Conservation (phyloP, 2,888 invertebrate species). For the Horisme vitalbata region DNA sequence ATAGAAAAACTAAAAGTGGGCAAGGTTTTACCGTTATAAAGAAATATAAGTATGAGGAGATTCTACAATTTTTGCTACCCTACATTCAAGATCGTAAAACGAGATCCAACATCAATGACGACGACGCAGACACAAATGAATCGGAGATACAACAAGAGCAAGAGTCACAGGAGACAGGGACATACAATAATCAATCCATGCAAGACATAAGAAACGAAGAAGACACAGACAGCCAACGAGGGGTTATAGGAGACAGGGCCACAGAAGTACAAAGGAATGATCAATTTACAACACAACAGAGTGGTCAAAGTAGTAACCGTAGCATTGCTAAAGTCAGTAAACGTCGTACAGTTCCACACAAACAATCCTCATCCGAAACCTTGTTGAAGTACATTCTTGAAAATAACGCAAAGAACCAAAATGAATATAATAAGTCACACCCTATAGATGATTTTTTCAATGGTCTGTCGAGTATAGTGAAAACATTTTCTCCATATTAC, state of each 20-base stretch:
- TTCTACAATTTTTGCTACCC: slow-evolving; percentile 18
- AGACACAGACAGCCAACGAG: slow-evolving; percentile 15
- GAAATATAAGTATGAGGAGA: slow-evolving; percentile 21
- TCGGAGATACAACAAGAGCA: slow-evolving; percentile 12
- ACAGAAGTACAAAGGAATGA: slow-evolving; percentile 19
- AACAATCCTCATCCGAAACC: slow-evolving; percentile 6
- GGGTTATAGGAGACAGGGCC: slow-evolving; percentile 15
- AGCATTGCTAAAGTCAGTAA: slow-evolving; percentile 15
- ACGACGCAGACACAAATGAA: slow-evolving; percentile 9
- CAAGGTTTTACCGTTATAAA: slow-evolving; percentile 11
- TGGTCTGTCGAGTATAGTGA: slow-evolving; percentile 17
- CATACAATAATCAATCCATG: slow-evolving; percentile 9
- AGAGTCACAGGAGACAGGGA: slow-evolving; percentile 16
- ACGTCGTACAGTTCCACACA: slow-evolving; percentile 14
- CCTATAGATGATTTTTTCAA: slow-evolving; percentile 19
- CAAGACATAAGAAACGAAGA: slow-evolving; percentile 18
- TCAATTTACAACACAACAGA: slow-evolving; percentile 9
- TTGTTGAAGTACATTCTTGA: slow-evolving; percentile 20
- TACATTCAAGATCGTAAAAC: slow-evolving; percentile 14
- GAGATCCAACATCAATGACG: slow-evolving; percentile 8
- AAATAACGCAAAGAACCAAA: slow-evolving; percentile 19
- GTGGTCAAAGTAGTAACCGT: slow-evolving; percentile 17
- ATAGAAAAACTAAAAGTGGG: slow-evolving; percentile 14
- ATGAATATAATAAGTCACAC: not conserved
- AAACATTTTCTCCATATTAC: slow-evolving; percentile 21